Percentiles rank a stretch among this genome's conserved stretches.
Evolutionary conservation across 2,797 vertebrate species (phyloP).

Genomic region (Eupleurogrammus muticus): DNA sequence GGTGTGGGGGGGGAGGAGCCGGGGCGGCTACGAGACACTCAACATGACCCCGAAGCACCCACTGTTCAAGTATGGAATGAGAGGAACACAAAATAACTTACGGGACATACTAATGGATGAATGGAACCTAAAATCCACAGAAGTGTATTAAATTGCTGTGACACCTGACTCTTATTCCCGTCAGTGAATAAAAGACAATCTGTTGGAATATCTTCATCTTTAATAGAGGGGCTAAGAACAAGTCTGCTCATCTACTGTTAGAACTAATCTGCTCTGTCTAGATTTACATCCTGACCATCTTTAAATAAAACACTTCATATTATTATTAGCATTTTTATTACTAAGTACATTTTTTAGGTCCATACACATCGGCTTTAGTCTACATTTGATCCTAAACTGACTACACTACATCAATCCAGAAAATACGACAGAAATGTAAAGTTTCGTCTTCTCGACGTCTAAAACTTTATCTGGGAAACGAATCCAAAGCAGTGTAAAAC

Average conservation of each 20-base stretch:
- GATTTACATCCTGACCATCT: conserved; percentile 71
- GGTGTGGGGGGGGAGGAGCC: conserved; percentile 33
- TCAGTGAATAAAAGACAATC: conserved; percentile 63
- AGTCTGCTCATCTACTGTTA: conserved; percentile 51
- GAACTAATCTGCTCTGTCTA: conserved; percentile 51
- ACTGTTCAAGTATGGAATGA: conserved; percentile 72
- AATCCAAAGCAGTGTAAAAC: conserved; percentile 30
- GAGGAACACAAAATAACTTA: conserved; percentile 58
- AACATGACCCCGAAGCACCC: conserved; percentile 12
- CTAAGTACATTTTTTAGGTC: conserved; percentile 42
- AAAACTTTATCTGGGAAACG: conserved; percentile 45
- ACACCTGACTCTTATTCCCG: conserved; percentile 35
- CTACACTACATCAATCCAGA: conserved; percentile 50
- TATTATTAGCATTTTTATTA: conserved; percentile 10
- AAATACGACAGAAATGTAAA: conserved; percentile 35
- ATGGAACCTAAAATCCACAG: conserved; percentile 17
- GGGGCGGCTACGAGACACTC: neutral
- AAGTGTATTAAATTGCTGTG: conserved; percentile 10
- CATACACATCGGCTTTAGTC: conserved; percentile 49
- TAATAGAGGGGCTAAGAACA: conserved; percentile 67
- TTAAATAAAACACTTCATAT: conserved; percentile 62
- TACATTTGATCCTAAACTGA: conserved; percentile 54
- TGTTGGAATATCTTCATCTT: conserved; percentile 57
- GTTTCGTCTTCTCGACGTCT: conserved; percentile 36
- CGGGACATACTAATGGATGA: conserved; percentile 42